Conservation (phyloP, 2,797 vertebrate species). For the Yasuhikotakia modesta region DNA sequence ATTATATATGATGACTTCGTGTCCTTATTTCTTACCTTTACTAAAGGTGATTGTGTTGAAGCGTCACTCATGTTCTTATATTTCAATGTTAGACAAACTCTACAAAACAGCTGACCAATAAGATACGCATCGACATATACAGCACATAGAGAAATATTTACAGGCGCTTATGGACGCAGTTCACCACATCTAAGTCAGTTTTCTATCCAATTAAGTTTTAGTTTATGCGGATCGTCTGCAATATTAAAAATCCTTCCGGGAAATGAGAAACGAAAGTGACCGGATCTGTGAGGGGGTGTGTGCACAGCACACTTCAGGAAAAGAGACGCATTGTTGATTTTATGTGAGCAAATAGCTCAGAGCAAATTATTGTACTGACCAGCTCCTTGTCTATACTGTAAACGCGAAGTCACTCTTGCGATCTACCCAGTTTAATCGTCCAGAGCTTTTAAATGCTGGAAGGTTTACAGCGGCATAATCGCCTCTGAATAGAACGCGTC, state of each 20-base stretch:
- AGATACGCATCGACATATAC: not conserved
- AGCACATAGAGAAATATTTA: not conserved
- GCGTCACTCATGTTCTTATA: conserved; percentile 65
- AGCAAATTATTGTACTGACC: too few species aligned
- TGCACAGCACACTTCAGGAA: conserved; percentile 2
- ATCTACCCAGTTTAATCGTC: too few species aligned
- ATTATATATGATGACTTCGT: not conserved
- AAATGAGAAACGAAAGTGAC: conserved; percentile 88
- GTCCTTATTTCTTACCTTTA: conserved; percentile 69
- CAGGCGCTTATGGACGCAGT: not conserved
- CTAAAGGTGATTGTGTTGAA: conserved; percentile 62
- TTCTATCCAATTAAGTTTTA: too few species aligned
- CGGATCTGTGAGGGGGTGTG: conserved; percentile 53
- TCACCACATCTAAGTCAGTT: not conserved
- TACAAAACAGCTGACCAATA: not conserved
- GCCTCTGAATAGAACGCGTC: too few species aligned
- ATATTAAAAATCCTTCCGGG: conserved; percentile 72
- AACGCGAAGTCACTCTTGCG: too few species aligned
- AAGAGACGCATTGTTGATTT: not conserved
- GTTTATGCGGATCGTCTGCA: not conserved
- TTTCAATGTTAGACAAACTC: conserved; percentile 20
- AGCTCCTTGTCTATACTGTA: too few species aligned
- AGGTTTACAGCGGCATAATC: too few species aligned
- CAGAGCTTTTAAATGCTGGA: too few species aligned
- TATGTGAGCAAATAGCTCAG: too few species aligned